Conservation (phyloP, 2,888 invertebrate genomes). For the Drosophila nr. perissopoda region DNA sequence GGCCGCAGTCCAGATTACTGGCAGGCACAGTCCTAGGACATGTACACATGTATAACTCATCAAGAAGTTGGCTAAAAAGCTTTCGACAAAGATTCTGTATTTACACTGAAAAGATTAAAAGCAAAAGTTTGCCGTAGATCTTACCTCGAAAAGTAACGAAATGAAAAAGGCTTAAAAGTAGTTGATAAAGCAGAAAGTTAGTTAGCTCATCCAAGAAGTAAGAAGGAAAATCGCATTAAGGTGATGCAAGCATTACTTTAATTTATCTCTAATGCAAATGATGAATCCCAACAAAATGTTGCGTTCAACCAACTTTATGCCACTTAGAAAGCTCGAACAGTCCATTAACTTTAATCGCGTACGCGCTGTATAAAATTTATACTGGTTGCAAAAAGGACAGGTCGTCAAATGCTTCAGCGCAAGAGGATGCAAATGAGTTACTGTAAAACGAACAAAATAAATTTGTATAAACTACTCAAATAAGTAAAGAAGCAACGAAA, state of each 20-base stretch:
- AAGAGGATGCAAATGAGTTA: constrained; percentile 30
- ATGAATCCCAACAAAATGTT: not conserved
- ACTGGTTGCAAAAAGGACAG: not conserved
- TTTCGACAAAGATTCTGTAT: not conserved
- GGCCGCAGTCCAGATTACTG: not conserved
- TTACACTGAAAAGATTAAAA: not conserved
- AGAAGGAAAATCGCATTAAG: not conserved
- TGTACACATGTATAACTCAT: too few relatives aligned
- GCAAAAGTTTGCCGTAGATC: not conserved
- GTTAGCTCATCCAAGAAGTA: not conserved
- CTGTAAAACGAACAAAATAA: constrained; percentile 8
- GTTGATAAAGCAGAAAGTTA: not conserved
- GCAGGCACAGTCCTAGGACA: not conserved
- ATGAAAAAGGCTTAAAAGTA: not conserved
- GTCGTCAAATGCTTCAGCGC: constrained; percentile 9
- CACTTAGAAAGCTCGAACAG: constrained; percentile 2
- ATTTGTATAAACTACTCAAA: constrained; percentile 36
- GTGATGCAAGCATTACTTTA: not conserved
- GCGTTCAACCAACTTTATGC: not conserved
- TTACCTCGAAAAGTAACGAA: too few relatives aligned
- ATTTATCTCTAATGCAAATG: constrained; percentile 7
- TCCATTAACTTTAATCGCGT: constrained; percentile 24
- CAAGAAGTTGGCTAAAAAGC: not conserved
- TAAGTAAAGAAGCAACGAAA: not conserved
- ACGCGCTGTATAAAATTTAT: not conserved